Conservation (phyloP, 2,888 invertebrate genomes). For the Erpobdella octoculata region DNA sequence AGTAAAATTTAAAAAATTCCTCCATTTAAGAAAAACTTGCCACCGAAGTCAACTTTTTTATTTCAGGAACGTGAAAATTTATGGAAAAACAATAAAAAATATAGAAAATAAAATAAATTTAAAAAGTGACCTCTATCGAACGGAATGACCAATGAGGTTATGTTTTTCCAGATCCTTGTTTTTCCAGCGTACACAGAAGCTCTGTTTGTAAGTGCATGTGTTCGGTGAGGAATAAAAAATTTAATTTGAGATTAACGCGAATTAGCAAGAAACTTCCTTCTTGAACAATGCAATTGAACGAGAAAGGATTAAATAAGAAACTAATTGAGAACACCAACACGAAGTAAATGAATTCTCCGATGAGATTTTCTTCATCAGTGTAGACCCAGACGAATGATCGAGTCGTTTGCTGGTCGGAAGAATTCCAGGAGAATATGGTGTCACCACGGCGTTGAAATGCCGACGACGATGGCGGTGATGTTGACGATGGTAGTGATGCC, state of each 20-base stretch:
- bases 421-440: background rate
- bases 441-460: too few species aligned
- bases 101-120: background rate
- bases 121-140: background rate
- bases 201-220: too few species aligned
- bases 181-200: background rate
- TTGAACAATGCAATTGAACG: too few species aligned
- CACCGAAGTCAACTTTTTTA: too few species aligned
- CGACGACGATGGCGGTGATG: too few species aligned
- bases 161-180: conserved; percentile 2
- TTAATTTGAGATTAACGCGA: too few species aligned
- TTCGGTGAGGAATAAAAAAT: too few species aligned
- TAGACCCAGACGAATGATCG: background rate
- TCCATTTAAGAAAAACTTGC: too few species aligned
- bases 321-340: background rate
- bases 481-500: too few species aligned
- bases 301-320: too few species aligned
- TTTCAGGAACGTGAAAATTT: background rate
- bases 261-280: too few species aligned
- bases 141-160: background rate
- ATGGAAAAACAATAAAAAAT: background rate
- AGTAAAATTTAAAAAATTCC: too few species aligned
- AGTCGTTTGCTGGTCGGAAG: background rate
- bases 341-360: background rate
- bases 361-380: background rate